Base-by-base conservation (phyloP, 1,140 invertebrate species). In the Sitophilus oryzae region DNA sequence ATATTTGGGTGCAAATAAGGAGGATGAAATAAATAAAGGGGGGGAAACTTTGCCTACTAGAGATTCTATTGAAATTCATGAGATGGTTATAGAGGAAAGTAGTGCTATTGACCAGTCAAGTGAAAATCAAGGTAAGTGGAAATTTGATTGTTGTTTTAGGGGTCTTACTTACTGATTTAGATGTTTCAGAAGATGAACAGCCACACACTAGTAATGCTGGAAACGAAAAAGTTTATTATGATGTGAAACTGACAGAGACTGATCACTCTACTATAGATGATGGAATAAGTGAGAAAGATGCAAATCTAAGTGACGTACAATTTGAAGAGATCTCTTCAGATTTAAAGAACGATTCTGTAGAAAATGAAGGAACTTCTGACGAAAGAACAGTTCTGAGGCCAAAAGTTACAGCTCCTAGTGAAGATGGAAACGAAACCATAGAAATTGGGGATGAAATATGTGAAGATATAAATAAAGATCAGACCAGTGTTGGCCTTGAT, bases 401-500 rank as follows among this genome's bases (percentile, higher is more conserved):
- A 18, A 19, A 16, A 36, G 53, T 56, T 11, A 43, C 46, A 18
- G 45, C 46, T 6, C 37, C 45, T 10, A 56, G 38, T 35, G 46
- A 56, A 41, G 53, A 56, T 41, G 52, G 44, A 8, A 54, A 54
- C 34, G 44, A 54, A 20, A 38, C 41, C 8, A 40, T 54, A 34
- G 52, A 54, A 10, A 22, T 8, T n/a, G 10, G 19, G 14, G 15
- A 21, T 23, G 37, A 15, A 20, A n/a, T 25, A 14, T 2, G 11
- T 0, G 37, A 21, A 23, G 49, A 43, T n/a, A 15, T 15, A 5
- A 34, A 2, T 1, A 34, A 2, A 41, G 47, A 40, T 40, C 11
- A 50, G 25, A 20, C n/a, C 14, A 23, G 30, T 3, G 30, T n/a
- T 1, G 21, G 3, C 15, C 5, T 14, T 20, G 9, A 4, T 5